These are phyloP conservation scores for Microctenopoma steveboyesi DNA, from an alignment of 2,797 vertebrate genomes.

Conservation along the genomic window DNA sequence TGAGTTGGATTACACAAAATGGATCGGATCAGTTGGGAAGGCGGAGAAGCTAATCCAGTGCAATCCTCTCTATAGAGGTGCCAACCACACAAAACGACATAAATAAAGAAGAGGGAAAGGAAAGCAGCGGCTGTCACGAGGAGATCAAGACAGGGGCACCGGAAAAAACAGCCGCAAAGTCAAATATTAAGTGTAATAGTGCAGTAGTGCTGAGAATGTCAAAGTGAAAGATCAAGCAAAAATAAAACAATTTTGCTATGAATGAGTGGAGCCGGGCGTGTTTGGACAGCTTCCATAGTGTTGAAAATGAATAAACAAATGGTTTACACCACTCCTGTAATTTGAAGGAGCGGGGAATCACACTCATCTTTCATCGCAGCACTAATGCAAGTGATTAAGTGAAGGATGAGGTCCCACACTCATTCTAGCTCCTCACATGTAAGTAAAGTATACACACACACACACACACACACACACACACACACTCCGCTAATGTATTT, in stretches of 20 bases:
- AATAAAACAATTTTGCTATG: conserved; percentile 10
- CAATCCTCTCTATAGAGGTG: conserved; percentile 81
- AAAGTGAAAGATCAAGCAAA: not conserved
- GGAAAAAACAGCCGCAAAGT: conserved; percentile 38
- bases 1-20: conserved; percentile 84
- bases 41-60: conserved; percentile 81
- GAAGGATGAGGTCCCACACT: not conserved
- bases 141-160: conserved; percentile 46
- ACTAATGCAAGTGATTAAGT: conserved; percentile 15
- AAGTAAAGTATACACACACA: not conserved
- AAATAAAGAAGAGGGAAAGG: conserved; percentile 65
- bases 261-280: not conserved
- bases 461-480: too few species aligned
- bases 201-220: conserved; percentile 14
- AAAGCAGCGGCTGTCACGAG: conserved; percentile 39
- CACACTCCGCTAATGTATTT: conserved; percentile 1
- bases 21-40: conserved; percentile 81
- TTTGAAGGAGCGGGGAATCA: conserved; percentile 35
- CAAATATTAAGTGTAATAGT: conserved; percentile 36
- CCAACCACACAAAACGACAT: conserved; percentile 73
- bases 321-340: conserved; percentile 10
- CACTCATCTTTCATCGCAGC: conserved; percentile 28
- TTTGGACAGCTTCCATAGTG: conserved; percentile 23
- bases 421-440: conserved; percentile 18
- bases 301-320: conserved; percentile 44